A percentile compares a stretch with the other conserved stretches of the same genome.
These are phyloP conservation scores for Leucoptera coffeella DNA, from an alignment of 2,888 invertebrate genomes.

Conservation along the genomic window DNA sequence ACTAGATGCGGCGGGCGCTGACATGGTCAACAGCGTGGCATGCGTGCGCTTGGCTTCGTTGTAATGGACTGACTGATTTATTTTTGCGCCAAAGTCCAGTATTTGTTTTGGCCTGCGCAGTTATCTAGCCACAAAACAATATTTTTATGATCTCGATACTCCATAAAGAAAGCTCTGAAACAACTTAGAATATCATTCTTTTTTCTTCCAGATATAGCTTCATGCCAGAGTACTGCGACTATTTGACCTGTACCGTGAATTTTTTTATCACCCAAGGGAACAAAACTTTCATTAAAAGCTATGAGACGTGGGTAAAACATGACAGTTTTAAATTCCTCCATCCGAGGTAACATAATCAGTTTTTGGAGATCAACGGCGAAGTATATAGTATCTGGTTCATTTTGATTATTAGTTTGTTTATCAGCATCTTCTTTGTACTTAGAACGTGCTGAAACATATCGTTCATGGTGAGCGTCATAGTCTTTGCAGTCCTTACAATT, in stretches of 20 bases:
- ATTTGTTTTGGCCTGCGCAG: constrained; percentile 10
- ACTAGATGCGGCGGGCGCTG: too few species aligned
- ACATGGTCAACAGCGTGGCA: too few species aligned
- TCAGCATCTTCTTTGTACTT: not conserved
- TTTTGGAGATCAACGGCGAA: constrained; percentile 4
- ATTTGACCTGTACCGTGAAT: constrained; percentile 3
- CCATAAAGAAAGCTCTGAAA: constrained; percentile 3
- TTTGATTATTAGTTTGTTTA: not conserved
- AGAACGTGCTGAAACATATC: not conserved
- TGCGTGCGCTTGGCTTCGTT: too few species aligned
- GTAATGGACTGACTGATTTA: too few species aligned
- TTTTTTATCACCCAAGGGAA: constrained; percentile 3
- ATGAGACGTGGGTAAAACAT: constrained; percentile 3
- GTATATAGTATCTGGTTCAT: constrained; percentile 2
- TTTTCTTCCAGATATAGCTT: constrained; percentile 12
- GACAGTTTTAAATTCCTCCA: constrained; percentile 3
- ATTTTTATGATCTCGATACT: constrained; percentile 1
- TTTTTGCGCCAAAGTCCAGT: constrained; percentile 10
- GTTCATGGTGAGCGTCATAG: not conserved
- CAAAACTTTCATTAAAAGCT: constrained; percentile 6
- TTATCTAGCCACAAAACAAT: constrained; percentile 9
- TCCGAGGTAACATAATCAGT: constrained; percentile 5
- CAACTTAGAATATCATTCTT: constrained; percentile 10
- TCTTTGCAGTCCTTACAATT: constrained; percentile 3
- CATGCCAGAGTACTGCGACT: constrained; percentile 9